Percentiles rank a stretch among this genome's conserved stretches.
Conservation (phyloP, 2,113 vertebrate species). For the Tenrec ecaudatus region DNA sequence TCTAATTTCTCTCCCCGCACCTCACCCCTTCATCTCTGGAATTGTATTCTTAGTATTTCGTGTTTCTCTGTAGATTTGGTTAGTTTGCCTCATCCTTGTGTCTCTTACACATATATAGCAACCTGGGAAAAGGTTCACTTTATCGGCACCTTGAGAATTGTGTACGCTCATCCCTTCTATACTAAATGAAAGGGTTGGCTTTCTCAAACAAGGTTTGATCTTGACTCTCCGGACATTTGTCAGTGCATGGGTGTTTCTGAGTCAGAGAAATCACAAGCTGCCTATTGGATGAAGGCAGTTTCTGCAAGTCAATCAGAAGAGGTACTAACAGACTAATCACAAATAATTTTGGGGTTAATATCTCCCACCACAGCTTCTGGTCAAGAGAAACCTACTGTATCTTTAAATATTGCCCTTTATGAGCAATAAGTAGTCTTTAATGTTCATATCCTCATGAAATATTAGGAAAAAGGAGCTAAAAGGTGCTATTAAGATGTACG, state of each 20-base stretch:
- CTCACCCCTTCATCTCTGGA: background rate
- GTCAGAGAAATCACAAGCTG: background rate
- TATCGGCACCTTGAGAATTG: background rate
- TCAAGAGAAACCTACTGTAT: background rate
- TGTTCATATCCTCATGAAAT: background rate
- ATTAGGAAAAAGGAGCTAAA: background rate
- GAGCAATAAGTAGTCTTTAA: background rate
- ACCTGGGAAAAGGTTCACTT: background rate
- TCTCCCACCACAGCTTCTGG: background rate
- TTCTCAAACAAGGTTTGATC: background rate
- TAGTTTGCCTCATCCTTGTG: background rate
- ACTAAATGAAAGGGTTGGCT: background rate
- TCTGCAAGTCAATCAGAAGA: background rate
- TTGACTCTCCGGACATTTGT: background rate
- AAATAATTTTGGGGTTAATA: background rate
- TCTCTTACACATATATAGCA: background rate
- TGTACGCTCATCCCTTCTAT: background rate
- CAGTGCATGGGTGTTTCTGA: background rate
- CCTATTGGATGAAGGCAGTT: background rate
- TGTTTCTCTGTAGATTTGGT: conserved; percentile 6
- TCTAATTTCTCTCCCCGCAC: background rate
- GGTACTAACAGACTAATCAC: background rate
- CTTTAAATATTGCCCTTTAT: background rate
- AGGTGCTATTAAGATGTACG: background rate
- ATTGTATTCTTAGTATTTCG: background rate